Conservation (phyloP, 2,888 invertebrate genomes). For the Drosophila colorata region DNA sequence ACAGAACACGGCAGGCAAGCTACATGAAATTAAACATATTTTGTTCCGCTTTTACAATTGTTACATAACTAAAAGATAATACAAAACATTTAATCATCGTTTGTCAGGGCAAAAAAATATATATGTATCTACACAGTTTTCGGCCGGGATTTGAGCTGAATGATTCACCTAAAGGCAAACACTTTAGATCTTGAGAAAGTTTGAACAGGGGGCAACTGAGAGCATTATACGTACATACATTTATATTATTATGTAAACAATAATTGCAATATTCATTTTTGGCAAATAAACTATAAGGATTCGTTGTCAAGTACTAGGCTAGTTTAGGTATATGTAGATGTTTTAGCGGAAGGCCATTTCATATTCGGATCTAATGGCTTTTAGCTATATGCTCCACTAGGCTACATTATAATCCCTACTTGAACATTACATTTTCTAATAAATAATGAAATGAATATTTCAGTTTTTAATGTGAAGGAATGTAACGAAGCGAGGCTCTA, state of each 20-base stretch:
- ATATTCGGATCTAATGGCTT: no score
- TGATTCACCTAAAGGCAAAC: not conserved
- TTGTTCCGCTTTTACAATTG: slow-evolving; percentile 41
- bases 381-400: no score
- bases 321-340: no score
- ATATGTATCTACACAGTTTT: not conserved
- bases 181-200: not conserved
- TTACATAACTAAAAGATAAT: not conserved
- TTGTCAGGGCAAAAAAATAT: not conserved
- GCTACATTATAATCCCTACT: no score
- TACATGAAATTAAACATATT: slow-evolving; percentile 4
- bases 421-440: no score
- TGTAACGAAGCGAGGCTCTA: no score
- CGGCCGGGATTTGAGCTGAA: not conserved
- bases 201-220: not conserved
- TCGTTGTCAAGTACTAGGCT: no score
- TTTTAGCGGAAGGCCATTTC: no score
- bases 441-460: no score
- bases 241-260: not conserved
- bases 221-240: no score
- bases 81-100: not conserved
- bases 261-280: not conserved
- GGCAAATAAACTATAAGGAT: no score
- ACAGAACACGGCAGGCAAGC: slow-evolving; percentile 42
- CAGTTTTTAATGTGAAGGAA: no score